These are phyloP conservation scores for Phaethornis superciliosus DNA, from an alignment of 2,113 vertebrate genomes.

Conservation along the genomic window DNA sequence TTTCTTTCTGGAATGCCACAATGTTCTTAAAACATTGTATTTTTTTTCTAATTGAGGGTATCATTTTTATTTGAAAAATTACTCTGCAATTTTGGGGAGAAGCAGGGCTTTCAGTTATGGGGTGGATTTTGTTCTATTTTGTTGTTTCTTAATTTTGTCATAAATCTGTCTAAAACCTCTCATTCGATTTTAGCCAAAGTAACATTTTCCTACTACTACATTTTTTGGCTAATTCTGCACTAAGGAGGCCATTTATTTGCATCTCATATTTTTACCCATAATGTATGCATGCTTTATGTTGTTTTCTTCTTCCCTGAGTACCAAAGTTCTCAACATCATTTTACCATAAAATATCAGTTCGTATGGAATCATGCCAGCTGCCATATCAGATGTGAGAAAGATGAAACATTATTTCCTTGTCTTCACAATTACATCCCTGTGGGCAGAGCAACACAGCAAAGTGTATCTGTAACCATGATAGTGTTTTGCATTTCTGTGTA, in stretches of 20 bases:
- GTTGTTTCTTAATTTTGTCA: background rate
- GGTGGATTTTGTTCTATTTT: background rate
- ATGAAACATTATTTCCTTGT: background rate
- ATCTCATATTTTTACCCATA: background rate
- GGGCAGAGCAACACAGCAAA: background rate
- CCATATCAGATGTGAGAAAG: background rate
- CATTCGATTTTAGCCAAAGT: background rate
- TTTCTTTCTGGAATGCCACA: background rate
- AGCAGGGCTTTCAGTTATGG: background rate
- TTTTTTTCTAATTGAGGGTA: background rate
- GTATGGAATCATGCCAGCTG: background rate
- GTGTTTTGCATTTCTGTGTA: background rate
- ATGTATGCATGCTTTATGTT: accelerated
- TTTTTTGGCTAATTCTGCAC: background rate
- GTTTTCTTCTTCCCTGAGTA: background rate
- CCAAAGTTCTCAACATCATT: background rate
- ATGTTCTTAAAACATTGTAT: background rate
- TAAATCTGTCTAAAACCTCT: background rate
- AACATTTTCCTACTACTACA: background rate
- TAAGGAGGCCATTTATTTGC: background rate
- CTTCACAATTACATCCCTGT: background rate
- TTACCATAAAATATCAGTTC: background rate
- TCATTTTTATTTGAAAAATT: background rate
- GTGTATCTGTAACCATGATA: background rate
- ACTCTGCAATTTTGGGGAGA: background rate